Conservation (phyloP, 2,888 invertebrate species). For the Dromius quadrimaculatus region DNA sequence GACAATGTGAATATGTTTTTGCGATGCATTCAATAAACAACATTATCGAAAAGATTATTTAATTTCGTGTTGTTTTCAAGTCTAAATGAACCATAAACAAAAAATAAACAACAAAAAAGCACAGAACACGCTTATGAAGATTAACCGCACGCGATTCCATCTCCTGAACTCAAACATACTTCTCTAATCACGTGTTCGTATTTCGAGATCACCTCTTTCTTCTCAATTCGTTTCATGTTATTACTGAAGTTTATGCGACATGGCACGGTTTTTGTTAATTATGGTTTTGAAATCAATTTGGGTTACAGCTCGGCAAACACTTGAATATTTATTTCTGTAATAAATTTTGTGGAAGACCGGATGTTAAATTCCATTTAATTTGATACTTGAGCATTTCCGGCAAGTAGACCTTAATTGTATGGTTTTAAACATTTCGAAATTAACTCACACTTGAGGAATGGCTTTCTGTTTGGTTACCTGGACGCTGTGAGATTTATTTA, state of each 20-base stretch:
- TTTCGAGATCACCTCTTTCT: constrained; percentile 1
- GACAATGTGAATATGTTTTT: no score
- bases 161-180: constrained; percentile 18
- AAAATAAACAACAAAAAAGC: constrained; percentile 41
- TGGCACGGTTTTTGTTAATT: neutral
- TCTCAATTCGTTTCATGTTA: neutral
- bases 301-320: constrained; percentile 2
- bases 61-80: constrained; percentile 31
- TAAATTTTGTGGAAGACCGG: constrained; percentile 31
- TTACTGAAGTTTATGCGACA: neutral
- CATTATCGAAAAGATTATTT: no score
- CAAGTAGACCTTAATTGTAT: constrained; percentile 44
- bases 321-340: constrained; percentile 26
- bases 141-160: constrained; percentile 18
- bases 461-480: constrained; percentile 15
- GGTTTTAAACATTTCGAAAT: constrained; percentile 47
- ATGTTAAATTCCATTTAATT: constrained; percentile 51
- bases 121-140: constrained; percentile 30
- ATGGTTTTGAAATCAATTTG: constrained; percentile 8
- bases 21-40: no score
- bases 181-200: constrained; percentile 14
- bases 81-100: constrained; percentile 29
- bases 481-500: constrained; percentile 42
- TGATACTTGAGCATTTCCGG: constrained; percentile 38
- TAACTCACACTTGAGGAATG: constrained; percentile 41